A percentile compares a stretch with the other conserved stretches of the same genome.
Evolutionary conservation across 2,797 vertebrate species (phyloP).

Genomic region (Gallinago solitaria): DNA sequence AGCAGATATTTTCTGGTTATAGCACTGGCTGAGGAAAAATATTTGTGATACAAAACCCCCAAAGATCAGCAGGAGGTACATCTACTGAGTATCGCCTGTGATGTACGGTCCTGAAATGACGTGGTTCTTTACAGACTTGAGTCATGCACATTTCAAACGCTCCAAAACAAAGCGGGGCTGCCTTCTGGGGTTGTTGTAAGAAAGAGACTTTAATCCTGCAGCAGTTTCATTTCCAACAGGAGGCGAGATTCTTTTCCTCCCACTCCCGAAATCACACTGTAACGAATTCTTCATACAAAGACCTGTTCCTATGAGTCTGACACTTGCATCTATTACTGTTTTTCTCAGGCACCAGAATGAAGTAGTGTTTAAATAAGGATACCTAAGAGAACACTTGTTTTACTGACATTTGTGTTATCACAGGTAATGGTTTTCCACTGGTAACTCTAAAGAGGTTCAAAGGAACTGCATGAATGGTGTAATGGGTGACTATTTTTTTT

Average conservation of each 20-base stretch:
- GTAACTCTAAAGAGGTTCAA: neutral
- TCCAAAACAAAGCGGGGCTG: neutral
- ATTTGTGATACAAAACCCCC: neutral
- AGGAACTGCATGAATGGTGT: neutral
- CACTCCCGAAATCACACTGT: neutral
- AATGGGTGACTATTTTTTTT: neutral
- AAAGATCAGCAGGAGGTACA: neutral
- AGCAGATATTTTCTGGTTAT: neutral
- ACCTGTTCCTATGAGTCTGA: neutral
- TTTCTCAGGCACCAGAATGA: neutral
- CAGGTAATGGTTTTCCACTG: neutral
- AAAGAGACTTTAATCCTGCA: neutral
- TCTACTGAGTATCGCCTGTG: neutral
- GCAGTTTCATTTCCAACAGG: neutral
- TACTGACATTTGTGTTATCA: neutral
- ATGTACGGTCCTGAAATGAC: neutral
- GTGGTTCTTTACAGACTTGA: neutral
- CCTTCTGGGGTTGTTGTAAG: neutral
- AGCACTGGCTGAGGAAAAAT: neutral
- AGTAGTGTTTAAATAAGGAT: neutral
- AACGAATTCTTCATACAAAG: neutral
- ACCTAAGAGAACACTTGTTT: neutral
- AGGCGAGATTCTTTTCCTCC: neutral
- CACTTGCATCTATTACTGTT: neutral
- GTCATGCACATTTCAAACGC: neutral